Evolutionary conservation across 2,113 vertebrate genomes (phyloP).

Genomic region (Pteronura brasiliensis): DNA sequence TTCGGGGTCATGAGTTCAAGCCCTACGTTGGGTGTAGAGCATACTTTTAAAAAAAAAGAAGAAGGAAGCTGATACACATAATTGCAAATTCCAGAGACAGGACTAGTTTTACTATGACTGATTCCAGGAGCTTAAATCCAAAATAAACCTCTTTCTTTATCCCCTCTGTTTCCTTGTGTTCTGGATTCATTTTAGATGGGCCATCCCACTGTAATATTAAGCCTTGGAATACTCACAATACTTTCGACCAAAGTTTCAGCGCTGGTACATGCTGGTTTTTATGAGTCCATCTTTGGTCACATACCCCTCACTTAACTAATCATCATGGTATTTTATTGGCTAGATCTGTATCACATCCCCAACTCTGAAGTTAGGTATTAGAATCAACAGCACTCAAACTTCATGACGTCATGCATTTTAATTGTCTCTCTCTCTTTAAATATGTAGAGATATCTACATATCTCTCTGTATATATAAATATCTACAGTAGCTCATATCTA

Average conservation of each 20-base stretch:
- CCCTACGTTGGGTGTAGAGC: neutral
- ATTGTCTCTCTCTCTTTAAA: neutral
- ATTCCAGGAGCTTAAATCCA: neutral
- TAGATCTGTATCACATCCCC: neutral
- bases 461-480: neutral
- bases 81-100: neutral
- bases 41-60: neutral
- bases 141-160: neutral
- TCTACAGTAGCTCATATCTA: too few species aligned
- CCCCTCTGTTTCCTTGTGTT: neutral
- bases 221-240: neutral
- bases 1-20: neutral
- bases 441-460: neutral
- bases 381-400: neutral
- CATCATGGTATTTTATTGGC: neutral
- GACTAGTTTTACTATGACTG: neutral
- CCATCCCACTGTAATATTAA: neutral
- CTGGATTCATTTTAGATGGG: neutral
- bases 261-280: neutral
- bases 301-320: neutral
- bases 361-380: neutral
- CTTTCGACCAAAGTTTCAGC: neutral
- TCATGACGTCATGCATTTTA: neutral
- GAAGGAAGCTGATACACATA: neutral
- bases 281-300: neutral